Base-by-base conservation (phyloP, 2,888 invertebrate species). In the Seira sanloemensis region DNA sequence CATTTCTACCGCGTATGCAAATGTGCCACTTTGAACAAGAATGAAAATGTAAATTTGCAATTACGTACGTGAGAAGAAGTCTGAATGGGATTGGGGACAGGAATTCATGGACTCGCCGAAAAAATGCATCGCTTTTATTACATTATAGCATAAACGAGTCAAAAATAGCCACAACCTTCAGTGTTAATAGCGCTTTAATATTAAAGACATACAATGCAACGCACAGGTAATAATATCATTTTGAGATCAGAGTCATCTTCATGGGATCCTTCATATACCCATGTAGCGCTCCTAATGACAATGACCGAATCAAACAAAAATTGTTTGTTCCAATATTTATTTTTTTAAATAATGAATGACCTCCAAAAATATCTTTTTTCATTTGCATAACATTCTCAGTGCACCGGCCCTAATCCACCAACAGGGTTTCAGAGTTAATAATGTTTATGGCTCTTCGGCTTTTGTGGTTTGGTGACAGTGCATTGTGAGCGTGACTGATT, bases 401-500 rank as follows among this genome's bases (percentile, higher is more conserved):
- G n/a, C n/a, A n/a, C n/a, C n/a, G n/a, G 23, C n/a, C 62, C 19
- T 62, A 62, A 62, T n/a, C n/a, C n/a, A n/a, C n/a, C n/a, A n/a
- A 62, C 21, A 12, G n/a, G 23, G 62, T 62, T 62, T 62, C 21
- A 62, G 12, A 37, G n/a, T n/a, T n/a, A n/a, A n/a, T n/a, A n/a
- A n/a, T n/a, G n/a, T 16, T 12, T 18, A 1, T 50, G 12, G 62
- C 4, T 21, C 12, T 12, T 21, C 21, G 62, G 62, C 62, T 62
- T 23, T 62, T 62, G 62, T 21, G 62, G 62, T 62, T 23, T 62
- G 62, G 62, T 62, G 62, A 62, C 62, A 62, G 21, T 62, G 23
- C 62, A 21, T 62, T n/a, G 62, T 19, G 21, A 62, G 62, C 62
- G 62, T 62, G 21, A 62, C 67, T 67, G 67, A 67, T 67, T 67